A percentile compares a stretch with the other conserved stretches of the same genome.
These are phyloP conservation scores for Dimorphilus gyrociliatus DNA, from an alignment of 2,888 invertebrate genomes.

Conservation along the genomic window DNA sequence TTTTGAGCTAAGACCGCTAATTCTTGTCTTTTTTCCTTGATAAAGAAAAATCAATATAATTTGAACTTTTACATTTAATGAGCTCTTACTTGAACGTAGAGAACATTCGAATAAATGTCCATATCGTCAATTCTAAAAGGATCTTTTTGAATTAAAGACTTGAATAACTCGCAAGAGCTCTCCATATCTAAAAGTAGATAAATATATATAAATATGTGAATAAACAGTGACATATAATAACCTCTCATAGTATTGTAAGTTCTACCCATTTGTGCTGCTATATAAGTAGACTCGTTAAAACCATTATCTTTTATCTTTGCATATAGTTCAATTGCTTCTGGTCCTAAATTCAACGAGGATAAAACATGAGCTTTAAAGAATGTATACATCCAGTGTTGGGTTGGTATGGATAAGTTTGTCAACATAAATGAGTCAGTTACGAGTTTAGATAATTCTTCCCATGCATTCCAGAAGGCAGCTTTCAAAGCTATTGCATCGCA, in stretches of 20 bases:
- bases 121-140: constrained; percentile 86
- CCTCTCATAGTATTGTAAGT: constrained; percentile 76
- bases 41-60: too few species aligned
- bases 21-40: too few species aligned
- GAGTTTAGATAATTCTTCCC: constrained; percentile 73
- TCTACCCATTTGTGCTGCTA: constrained; percentile 77
- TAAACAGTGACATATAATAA: constrained; percentile 11
- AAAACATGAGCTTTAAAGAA: constrained; percentile 79
- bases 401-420: constrained; percentile 45
- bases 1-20: constrained; percentile 90
- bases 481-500: constrained; percentile 58
- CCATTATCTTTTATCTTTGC: constrained; percentile 57
- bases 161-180: constrained; percentile 66
- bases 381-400: constrained; percentile 78
- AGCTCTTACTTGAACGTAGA: constrained; percentile 59
- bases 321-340: constrained; percentile 71
- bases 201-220: too few species aligned
- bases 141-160: constrained; percentile 63
- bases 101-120: constrained; percentile 85
- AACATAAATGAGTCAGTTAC: constrained; percentile 61
- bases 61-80: too few species aligned
- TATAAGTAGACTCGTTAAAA: constrained; percentile 69
- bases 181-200: constrained; percentile 56
- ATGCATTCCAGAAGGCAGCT: constrained; percentile 84
- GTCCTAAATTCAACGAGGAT: constrained; percentile 70